Percentiles rank a stretch among this genome's conserved stretches.
Evolutionary conservation across 2,888 invertebrate species (phyloP).

Genomic region (Drosophila borborema): DNA sequence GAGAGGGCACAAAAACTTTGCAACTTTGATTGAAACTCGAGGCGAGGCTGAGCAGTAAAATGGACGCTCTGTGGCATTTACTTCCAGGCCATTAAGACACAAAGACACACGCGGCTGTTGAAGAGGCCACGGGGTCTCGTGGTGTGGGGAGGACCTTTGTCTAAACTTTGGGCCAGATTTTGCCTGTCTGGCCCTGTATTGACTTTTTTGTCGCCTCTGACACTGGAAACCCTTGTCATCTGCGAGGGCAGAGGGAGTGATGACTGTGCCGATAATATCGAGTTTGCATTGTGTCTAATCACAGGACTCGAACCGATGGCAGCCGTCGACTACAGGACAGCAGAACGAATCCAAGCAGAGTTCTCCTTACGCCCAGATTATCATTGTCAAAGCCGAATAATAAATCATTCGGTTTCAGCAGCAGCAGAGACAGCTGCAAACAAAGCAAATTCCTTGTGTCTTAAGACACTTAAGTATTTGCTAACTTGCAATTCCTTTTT

Average conservation of each 20-base stretch:
- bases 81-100: constrained; percentile 59
- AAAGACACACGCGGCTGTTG: constrained; percentile 45
- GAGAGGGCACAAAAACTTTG: constrained; percentile 31
- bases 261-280: constrained; percentile 56
- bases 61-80: constrained; percentile 39
- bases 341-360: constrained; percentile 34
- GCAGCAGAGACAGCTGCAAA: neutral
- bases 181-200: constrained; percentile 47
- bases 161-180: constrained; percentile 44
- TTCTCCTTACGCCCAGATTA: constrained; percentile 51
- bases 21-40: constrained; percentile 56
- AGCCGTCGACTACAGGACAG: constrained; percentile 25
- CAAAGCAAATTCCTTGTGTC: neutral
- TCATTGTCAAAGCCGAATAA: constrained; percentile 58
- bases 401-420: constrained; percentile 61
- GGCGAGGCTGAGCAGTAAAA: constrained; percentile 29
- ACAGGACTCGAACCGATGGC: constrained; percentile 23
- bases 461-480: constrained; percentile 15
- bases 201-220: constrained; percentile 55
- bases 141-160: constrained; percentile 40
- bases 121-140: neutral
- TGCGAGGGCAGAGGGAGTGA: constrained; percentile 13
- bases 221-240: constrained; percentile 61
- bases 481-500: constrained; percentile 3
- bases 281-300: constrained; percentile 48